Conservation (phyloP, 1,140 invertebrate genomes). For the Contarinia nasturtii region DNA sequence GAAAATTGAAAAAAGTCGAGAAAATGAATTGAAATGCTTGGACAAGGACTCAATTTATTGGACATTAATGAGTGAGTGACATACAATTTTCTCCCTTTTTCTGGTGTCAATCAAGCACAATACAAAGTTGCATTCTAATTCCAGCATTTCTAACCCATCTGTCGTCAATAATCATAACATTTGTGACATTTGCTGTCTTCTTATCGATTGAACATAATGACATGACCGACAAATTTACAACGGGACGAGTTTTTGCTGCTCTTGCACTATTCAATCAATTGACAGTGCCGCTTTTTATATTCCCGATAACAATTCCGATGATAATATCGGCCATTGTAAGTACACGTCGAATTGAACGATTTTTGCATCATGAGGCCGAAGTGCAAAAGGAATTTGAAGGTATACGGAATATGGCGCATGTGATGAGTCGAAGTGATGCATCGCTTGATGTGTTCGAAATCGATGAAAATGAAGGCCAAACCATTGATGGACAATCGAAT, state of each 20-base stretch:
- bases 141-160: slow-evolving; percentile 53
- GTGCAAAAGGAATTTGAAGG: slow-evolving; percentile 32
- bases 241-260: slow-evolving; percentile 52
- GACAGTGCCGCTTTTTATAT: slow-evolving; percentile 56
- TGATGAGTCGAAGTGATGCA: slow-evolving; percentile 22
- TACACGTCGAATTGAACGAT: slow-evolving; percentile 42
- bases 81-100: slow-evolving; percentile 1
- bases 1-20: slow-evolving; percentile 40
- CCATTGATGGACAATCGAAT: background rate
- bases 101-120: background rate
- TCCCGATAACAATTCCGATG: slow-evolving; percentile 59
- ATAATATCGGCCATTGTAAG: slow-evolving; percentile 53
- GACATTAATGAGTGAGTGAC: slow-evolving; percentile 45
- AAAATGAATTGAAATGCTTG: slow-evolving; percentile 49
- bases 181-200: slow-evolving; percentile 49
- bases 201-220: slow-evolving; percentile 12
- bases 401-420: slow-evolving; percentile 19
- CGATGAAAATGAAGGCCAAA: background rate
- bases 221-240: slow-evolving; percentile 34
- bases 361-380: slow-evolving; percentile 42
- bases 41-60: slow-evolving; percentile 55
- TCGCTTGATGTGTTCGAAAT: slow-evolving; percentile 20
- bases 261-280: slow-evolving; percentile 63
- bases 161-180: slow-evolving; percentile 47
- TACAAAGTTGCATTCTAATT: slow-evolving; percentile 17